A percentile compares a stretch with the other conserved stretches of the same genome.
These are phyloP conservation scores for Eupithecia centaureata DNA, from an alignment of 2,888 invertebrate species.

Conservation along the genomic window DNA sequence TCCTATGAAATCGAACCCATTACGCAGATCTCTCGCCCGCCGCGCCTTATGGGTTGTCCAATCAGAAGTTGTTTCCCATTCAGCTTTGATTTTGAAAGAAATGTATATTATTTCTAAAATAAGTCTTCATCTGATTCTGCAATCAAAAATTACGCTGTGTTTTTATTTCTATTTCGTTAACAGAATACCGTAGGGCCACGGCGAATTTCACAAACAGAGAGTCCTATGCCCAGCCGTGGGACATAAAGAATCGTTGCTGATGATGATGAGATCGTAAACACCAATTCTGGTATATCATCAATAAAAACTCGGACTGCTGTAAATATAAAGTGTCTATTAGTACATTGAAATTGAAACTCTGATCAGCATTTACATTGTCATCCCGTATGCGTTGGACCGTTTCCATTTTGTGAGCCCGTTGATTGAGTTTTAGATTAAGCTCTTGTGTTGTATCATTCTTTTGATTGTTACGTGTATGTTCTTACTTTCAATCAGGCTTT, in stretches of 20 bases:
- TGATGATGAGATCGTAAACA: not conserved
- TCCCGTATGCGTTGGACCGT: conserved; percentile 62
- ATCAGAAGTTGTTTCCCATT: not conserved
- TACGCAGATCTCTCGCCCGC: too few species aligned
- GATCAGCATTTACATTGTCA: conserved; percentile 31
- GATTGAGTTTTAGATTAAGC: conserved; percentile 76
- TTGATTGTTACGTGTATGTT: conserved; percentile 42
- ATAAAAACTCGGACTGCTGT: not conserved
- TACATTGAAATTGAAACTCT: conserved; percentile 14
- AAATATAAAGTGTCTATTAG: not conserved
- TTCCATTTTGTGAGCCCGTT: conserved; percentile 69
- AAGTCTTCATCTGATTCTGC: not conserved
- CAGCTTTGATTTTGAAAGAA: not conserved
- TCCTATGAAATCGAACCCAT: too few species aligned
- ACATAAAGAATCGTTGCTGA: not conserved
- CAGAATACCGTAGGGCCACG: not conserved
- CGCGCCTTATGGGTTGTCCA: too few species aligned
- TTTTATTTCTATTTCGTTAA: not conserved
- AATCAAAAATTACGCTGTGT: not conserved
- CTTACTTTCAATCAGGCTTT: conserved; percentile 24
- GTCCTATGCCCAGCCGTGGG: not conserved
- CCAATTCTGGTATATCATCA: not conserved
- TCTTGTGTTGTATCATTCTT: conserved; percentile 51
- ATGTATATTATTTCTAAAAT: not conserved
- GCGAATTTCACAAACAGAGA: not conserved